These are phyloP conservation scores for Cinclus mexicanus DNA, from an alignment of 2,113 vertebrate species.

Conservation along the genomic window DNA sequence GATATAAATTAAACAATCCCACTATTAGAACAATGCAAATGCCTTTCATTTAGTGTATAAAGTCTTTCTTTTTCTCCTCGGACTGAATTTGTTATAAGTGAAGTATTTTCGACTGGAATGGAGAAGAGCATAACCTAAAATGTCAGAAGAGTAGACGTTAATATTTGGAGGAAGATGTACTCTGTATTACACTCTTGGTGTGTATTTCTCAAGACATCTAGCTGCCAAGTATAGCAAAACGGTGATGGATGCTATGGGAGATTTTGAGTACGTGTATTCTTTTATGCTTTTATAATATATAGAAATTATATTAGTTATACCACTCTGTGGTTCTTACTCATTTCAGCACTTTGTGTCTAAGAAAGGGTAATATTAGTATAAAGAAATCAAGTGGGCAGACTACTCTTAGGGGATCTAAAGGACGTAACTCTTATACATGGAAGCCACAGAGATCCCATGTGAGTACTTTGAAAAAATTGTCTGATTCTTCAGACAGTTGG, in stretches of 20 bases:
- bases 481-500: neutral
- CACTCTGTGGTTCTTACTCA: neutral
- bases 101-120: neutral
- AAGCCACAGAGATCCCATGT: rapidly evolving
- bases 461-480: neutral
- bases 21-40: neutral
- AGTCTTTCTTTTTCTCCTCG: neutral
- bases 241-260: neutral
- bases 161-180: neutral
- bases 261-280: neutral
- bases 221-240: neutral
- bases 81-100: neutral
- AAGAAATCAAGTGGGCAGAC: neutral
- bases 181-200: neutral
- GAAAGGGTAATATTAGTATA: neutral
- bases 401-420: neutral
- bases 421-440: neutral
- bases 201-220: neutral
- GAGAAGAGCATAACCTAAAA: neutral
- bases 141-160: neutral
- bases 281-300: neutral
- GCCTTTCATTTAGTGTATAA: neutral
- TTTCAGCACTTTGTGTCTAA: neutral
- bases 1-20: neutral
- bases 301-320: neutral